Evolutionary conservation across 1,140 invertebrate genomes (phyloP).

Genomic region (Macrocentrus cingulum): DNA sequence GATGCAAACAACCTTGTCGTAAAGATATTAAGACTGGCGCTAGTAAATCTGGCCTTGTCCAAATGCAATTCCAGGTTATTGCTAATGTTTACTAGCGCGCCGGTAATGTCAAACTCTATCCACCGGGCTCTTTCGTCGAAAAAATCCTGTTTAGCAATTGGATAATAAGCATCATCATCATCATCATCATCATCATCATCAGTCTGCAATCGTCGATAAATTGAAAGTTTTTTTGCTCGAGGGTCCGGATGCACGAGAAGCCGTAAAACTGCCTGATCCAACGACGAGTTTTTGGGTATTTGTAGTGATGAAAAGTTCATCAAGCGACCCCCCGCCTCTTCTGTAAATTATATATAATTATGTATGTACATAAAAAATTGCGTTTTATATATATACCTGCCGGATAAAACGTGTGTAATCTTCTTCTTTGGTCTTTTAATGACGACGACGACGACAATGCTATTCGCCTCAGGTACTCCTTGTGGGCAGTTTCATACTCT

Average conservation of each 20-base stretch:
- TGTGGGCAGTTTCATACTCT: constrained; percentile 58
- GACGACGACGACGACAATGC: constrained; percentile 38
- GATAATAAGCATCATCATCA: too few relatives aligned
- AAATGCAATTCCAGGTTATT: constrained; percentile 56
- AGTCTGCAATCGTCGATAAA: too few relatives aligned
- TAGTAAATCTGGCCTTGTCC: constrained; percentile 24
- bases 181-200: too few relatives aligned
- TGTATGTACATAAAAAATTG: too few relatives aligned
- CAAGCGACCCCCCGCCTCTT: too few relatives aligned
- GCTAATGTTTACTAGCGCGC: constrained; percentile 48
- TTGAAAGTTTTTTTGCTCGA: too few relatives aligned
- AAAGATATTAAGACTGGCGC: constrained; percentile 57
- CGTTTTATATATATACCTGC: constrained; percentile 42
- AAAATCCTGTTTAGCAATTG: too few relatives aligned
- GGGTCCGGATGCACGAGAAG: constrained; percentile 31
- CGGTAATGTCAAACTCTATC: constrained; percentile 64
- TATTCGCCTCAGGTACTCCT: constrained; percentile 56
- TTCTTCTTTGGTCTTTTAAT: constrained; percentile 41
- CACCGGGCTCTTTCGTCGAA: constrained; percentile 46
- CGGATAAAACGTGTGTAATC: constrained; percentile 51
- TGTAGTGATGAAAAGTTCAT: constrained; percentile 47
- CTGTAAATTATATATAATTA: too few relatives aligned
- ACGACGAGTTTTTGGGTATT: constrained; percentile 29
- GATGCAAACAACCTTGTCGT: constrained; percentile 20
- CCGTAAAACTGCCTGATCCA: constrained; percentile 43